These are phyloP conservation scores for Venustoraphidia nigricollis DNA, from an alignment of 2,888 invertebrate species.

Conservation along the genomic window DNA sequence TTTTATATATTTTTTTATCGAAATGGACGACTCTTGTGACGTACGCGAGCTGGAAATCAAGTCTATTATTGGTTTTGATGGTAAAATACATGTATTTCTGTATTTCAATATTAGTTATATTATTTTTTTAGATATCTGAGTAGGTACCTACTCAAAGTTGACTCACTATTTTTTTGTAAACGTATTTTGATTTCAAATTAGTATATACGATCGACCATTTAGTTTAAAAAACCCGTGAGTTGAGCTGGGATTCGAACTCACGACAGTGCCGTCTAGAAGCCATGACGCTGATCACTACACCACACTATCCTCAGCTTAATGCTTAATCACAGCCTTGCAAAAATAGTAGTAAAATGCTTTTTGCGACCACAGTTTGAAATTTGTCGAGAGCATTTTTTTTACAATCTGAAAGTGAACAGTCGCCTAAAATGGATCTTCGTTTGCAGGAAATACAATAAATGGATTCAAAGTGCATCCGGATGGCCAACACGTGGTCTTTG, in stretches of 20 bases:
- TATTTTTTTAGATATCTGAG: slow-evolving; percentile 4
- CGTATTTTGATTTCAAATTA: not conserved
- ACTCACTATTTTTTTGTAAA: not conserved
- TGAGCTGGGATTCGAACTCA: too few relatives aligned
- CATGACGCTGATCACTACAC: too few relatives aligned
- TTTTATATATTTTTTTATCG: too few relatives aligned
- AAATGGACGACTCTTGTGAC: slow-evolving; percentile 18
- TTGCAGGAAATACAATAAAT: slow-evolving; percentile 25
- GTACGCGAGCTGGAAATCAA: slow-evolving; percentile 46
- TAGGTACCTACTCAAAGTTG: not conserved
- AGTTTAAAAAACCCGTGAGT: too few relatives aligned
- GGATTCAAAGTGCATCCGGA: slow-evolving; percentile 61
- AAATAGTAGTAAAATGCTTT: too few relatives aligned
- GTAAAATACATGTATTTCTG: slow-evolving; percentile 26
- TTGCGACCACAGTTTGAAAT: too few relatives aligned
- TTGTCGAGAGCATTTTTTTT: too few relatives aligned
- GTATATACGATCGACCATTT: too few relatives aligned
- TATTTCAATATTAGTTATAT: slow-evolving; percentile 2
- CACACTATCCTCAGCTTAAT: too few relatives aligned
- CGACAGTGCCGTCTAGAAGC: too few relatives aligned
- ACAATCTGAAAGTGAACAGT: not conserved
- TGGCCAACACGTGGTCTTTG: slow-evolving; percentile 53
- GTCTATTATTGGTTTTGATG: slow-evolving; percentile 70
- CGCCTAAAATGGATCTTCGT: slow-evolving; percentile 19
- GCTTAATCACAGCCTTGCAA: too few relatives aligned